Conservation (phyloP, 2,797 vertebrate species). For the Etheostoma nigrum region DNA sequence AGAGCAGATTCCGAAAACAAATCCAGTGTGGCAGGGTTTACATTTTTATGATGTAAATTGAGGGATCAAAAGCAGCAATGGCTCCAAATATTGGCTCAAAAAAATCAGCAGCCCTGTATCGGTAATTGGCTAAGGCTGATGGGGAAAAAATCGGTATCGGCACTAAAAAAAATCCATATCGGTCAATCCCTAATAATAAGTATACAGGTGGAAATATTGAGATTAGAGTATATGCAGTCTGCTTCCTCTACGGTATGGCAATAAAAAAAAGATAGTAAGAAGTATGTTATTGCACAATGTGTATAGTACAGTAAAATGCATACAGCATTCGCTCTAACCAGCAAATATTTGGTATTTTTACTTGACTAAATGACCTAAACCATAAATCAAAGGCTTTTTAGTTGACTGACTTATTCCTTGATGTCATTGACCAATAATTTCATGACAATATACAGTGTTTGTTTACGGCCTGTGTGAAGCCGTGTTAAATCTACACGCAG, state of each 20-base stretch:
- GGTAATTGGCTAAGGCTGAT: too few relatives aligned
- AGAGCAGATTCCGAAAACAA: too few relatives aligned
- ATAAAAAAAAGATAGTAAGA: not conserved
- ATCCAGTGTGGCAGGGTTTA: too few relatives aligned
- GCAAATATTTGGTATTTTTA: not conserved
- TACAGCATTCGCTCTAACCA: not conserved
- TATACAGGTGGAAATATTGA: not conserved
- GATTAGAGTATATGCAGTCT: not conserved
- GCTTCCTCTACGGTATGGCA: not conserved
- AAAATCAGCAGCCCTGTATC: too few relatives aligned
- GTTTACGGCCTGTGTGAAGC: slow-evolving; percentile 6
- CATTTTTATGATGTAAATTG: too few relatives aligned
- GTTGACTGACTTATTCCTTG: not conserved
- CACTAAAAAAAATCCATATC: too few relatives aligned
- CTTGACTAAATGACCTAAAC: not conserved
- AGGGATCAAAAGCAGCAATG: too few relatives aligned
- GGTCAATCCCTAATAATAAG: not conserved
- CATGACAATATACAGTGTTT: not conserved
- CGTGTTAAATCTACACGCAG: slow-evolving; percentile 1
- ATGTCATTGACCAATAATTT: not conserved
- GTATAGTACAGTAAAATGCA: not conserved
- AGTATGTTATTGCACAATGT: not conserved
- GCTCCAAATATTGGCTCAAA: too few relatives aligned
- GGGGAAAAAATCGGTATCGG: too few relatives aligned
- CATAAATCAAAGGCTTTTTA: not conserved